phyloP scores from a whole-genome alignment of 2,797 vertebrate species.

The Enteromius radiatus region DNA sequence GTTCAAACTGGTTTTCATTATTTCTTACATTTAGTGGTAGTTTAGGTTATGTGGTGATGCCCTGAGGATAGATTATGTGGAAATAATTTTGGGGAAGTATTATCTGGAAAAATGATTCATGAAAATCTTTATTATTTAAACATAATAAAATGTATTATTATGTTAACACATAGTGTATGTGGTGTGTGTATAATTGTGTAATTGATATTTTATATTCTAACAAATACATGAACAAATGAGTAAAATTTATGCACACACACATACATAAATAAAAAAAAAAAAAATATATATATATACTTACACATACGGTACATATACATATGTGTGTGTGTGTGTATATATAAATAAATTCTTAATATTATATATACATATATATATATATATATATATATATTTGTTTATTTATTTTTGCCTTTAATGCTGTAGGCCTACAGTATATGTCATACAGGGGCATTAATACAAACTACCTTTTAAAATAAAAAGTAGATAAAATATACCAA shows the following conservation, averaged over 20 bases:
- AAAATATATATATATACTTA: no score
- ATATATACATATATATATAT: background rate
- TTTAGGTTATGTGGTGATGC: background rate
- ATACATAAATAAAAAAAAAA: no score
- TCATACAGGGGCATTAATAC: background rate
- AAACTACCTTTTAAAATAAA: conserved; percentile 1
- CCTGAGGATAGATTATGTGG: background rate
- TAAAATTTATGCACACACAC: no score
- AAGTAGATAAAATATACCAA: background rate
- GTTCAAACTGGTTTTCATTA: background rate
- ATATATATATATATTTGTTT: background rate
- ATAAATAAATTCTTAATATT: background rate
- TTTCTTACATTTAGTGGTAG: background rate
- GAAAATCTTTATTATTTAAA: background rate
- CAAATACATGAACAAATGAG: background rate
- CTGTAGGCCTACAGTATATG: background rate
- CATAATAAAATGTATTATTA: background rate
- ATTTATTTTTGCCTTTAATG: background rate
- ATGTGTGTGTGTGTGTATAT: background rate
- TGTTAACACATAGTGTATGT: background rate
- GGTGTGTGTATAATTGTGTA: background rate
- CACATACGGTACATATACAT: no score
- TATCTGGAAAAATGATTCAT: background rate
- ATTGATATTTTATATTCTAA: background rate
- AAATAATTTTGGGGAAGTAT: background rate